These are phyloP conservation scores for Tiliqua scincoides DNA, from an alignment of 2,113 vertebrate genomes.

Conservation along the genomic window DNA sequence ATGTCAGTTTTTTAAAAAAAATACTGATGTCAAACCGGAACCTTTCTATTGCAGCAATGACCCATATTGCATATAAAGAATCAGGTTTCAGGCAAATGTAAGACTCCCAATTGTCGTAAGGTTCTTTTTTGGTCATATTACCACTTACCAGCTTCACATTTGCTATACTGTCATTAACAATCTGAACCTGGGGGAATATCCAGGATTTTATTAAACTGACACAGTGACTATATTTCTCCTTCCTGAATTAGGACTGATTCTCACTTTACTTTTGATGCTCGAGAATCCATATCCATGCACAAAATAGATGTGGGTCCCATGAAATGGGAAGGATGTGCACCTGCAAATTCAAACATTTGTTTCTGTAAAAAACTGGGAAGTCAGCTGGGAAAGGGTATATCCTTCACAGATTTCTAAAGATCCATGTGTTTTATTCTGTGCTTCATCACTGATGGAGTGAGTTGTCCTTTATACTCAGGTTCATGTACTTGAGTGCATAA, in stretches of 20 bases:
- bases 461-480: neutral
- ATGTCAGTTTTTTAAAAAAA: conserved; percentile 31
- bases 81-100: conserved; percentile 1
- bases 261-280: neutral
- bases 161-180: neutral
- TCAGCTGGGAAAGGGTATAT: neutral
- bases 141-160: conserved; percentile 1
- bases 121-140: neutral
- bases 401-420: neutral
- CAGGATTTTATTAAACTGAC: neutral
- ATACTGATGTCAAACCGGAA: conserved; percentile 47
- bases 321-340: neutral
- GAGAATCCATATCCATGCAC: neutral
- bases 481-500: neutral
- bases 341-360: neutral
- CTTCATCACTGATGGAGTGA: neutral
- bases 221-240: conserved; percentile 21
- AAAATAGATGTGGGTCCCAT: neutral
- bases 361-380: no score
- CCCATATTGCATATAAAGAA: neutral
- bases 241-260: neutral
- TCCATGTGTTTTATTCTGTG: neutral
- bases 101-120: conserved; percentile 7
- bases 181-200: neutral
- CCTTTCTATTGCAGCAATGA: conserved; percentile 30